Evolutionary conservation across 2,888 invertebrate species (phyloP).

Genomic region (Eurois occulta): DNA sequence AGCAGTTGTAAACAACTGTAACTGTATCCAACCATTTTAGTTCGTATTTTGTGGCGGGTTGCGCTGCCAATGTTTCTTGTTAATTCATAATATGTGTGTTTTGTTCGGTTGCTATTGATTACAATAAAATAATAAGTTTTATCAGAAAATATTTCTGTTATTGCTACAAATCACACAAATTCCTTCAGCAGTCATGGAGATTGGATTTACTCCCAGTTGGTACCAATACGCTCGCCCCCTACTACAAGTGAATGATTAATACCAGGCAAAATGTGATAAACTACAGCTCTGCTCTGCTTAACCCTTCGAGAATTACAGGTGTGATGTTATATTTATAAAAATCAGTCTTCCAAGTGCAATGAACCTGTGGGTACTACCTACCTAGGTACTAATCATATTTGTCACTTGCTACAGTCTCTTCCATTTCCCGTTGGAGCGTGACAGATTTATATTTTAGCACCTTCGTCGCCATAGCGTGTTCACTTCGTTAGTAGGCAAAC

Average conservation of each 20-base stretch:
- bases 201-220: neutral
- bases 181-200: neutral
- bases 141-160: too few species aligned
- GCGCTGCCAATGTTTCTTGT: too few species aligned
- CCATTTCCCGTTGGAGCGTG: constrained; percentile 48
- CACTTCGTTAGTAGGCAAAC: constrained; percentile 67
- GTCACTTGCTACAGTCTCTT: constrained; percentile 14
- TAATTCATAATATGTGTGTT: too few species aligned
- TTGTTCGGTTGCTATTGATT: too few species aligned
- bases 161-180: too few species aligned
- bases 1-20: too few species aligned
- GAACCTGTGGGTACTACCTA: neutral
- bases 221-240: neutral
- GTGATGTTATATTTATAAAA: neutral
- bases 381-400: constrained; percentile 30
- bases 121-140: too few species aligned
- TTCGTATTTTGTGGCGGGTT: too few species aligned
- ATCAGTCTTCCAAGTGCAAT: neutral
- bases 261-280: neutral
- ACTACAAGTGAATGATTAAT: neutral
- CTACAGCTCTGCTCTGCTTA: neutral
- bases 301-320: neutral
- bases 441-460: constrained; percentile 66
- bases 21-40: too few species aligned
- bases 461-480: constrained; percentile 62